Conservation (phyloP, 1,140 invertebrate genomes). For the Trinorchestia longiramus region DNA sequence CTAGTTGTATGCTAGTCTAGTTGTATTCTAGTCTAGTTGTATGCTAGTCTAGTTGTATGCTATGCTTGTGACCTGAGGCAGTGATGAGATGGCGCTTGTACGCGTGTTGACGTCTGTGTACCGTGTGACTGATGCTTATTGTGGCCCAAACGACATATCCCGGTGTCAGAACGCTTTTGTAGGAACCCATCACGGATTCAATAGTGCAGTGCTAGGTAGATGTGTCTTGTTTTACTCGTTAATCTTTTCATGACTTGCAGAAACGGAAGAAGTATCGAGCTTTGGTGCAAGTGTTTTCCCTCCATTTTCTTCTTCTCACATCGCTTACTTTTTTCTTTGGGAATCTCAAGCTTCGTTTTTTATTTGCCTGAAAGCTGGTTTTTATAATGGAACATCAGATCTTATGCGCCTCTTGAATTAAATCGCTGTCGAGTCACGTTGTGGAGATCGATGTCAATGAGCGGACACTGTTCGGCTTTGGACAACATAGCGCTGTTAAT, state of each 20-base stretch:
- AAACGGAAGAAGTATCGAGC: too few species aligned
- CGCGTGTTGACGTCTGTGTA: neutral
- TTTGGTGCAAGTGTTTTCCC: neutral
- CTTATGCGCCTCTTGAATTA: neutral
- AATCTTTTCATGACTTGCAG: neutral
- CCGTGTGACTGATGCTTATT: neutral
- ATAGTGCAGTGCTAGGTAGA: neutral
- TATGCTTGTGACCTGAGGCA: too few species aligned
- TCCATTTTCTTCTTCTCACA: neutral
- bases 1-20: too few species aligned
- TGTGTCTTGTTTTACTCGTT: neutral
- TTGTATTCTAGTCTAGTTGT: too few species aligned
- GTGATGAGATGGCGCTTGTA: too few species aligned
- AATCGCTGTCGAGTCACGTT: neutral
- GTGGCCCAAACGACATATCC: neutral
- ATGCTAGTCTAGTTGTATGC: too few species aligned
- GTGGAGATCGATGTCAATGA: neutral
- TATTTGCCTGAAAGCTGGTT: neutral
- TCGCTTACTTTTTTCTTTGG: neutral
- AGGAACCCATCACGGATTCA: neutral
- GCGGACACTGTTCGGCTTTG: neutral
- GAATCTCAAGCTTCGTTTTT: neutral
- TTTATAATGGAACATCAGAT: neutral
- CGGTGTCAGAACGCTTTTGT: neutral
- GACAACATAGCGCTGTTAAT: neutral